Base-by-base conservation (phyloP, 2,113 vertebrate genomes). In the Clarias magur region DNA sequence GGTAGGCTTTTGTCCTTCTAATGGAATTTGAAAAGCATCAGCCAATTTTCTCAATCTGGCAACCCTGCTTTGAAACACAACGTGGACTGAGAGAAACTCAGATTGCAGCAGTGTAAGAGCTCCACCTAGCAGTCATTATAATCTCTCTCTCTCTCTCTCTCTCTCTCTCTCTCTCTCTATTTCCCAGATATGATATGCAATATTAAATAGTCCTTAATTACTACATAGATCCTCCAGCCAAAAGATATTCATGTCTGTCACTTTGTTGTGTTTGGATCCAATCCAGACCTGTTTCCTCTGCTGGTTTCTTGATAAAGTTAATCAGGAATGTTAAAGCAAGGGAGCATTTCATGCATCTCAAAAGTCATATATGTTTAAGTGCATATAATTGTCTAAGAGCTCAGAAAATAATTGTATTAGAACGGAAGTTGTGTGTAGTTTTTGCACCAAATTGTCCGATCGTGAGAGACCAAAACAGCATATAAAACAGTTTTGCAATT, bases 121-220 rank as follows among this genome's bases (percentile, higher is more conserved):
- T 94, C 95, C 95, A 94, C 94, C 95, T 96, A 95, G 88, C 91
- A 88, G 91, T 68, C 25, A 82, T 86, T 4, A 76, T 34, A 21
- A 17, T 0, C 1, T 1, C 30, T 10, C 34, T n/a, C 27, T 48
- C 68, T 17, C 75, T 67, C 60, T 65, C 25, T 73, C 30, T 81
- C 59, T 5, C 42, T 70, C n/a, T 56, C 25, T 72, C 19, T 27
- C 6, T 81, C 11, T 34, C 17, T 4, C 3, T 54, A 54, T 59
- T 85, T 27, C 38, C 56, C 25, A 56, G 21, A 73, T 75, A 48
- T 73, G 57, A 87, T 73, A 75, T 81, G 42, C 80, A 56, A 67
- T 76, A 76, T 83, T 83, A 73, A 75, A 59, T 60, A 60, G 83
- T 13, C 23, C 13, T 85, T 85, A 75, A 85, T 75, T 60, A 85